phyloP scores from a whole-genome alignment of 2,888 invertebrate species.

The Gandaritis pyraliata region DNA sequence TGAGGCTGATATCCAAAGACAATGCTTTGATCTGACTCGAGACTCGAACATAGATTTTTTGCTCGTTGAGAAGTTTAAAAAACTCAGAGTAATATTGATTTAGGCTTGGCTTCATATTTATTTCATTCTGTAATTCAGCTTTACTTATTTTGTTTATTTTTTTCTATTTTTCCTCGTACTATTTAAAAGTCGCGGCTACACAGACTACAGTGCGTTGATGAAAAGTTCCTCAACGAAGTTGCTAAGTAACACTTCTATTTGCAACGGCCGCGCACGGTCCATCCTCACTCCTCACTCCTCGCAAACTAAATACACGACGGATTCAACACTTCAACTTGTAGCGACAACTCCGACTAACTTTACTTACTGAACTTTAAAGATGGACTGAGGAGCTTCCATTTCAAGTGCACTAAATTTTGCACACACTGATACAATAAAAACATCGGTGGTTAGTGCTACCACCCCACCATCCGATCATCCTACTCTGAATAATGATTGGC shows the following conservation, averaged over 20 bases:
- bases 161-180: no score
- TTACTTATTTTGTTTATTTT: no score
- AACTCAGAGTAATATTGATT: no score
- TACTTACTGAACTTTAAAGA: conserved; percentile 21
- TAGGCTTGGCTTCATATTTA: no score
- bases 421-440: no score
- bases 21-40: no score
- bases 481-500: no score
- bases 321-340: conserved; percentile 33
- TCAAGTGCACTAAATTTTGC: background rate
- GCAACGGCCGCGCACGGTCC: conserved; percentile 31
- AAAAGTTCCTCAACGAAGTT: conserved; percentile 36
- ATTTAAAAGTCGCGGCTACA: conserved; percentile 20
- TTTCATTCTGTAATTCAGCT: no score
- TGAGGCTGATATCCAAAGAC: no score
- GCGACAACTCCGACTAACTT: conserved; percentile 20
- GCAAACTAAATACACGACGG: conserved; percentile 33
- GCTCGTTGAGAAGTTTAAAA: no score
- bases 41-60: no score
- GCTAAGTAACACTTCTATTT: conserved; percentile 57
- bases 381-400: background rate
- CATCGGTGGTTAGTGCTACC: background rate
- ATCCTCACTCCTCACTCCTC: conserved; percentile 20
- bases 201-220: conserved; percentile 40
- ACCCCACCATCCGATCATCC: no score